Evolutionary conservation across 2,113 vertebrate genomes (phyloP).

Genomic region (Clarias macrocephalus): DNA sequence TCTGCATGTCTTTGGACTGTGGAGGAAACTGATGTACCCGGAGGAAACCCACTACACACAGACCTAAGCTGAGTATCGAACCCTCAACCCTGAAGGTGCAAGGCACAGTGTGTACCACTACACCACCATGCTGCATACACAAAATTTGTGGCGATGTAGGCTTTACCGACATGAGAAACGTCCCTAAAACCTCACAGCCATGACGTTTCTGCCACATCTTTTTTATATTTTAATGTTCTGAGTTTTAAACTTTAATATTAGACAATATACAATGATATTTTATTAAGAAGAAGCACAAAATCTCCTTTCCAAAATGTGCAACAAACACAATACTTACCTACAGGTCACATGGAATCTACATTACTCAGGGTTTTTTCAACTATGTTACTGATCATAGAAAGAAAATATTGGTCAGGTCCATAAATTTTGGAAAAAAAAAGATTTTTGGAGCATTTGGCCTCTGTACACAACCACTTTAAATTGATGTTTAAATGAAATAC

Average conservation of each 20-base stretch:
- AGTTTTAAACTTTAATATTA: neutral
- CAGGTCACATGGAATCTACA: neutral
- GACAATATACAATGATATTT: neutral
- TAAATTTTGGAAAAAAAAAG: no score
- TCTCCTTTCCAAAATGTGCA: neutral
- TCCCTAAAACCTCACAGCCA: neutral
- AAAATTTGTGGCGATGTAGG: neutral
- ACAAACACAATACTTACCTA: neutral
- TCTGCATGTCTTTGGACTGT: no score
- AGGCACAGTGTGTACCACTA: no score
- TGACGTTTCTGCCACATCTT: neutral
- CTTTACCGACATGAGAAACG: neutral
- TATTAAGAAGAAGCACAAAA: neutral
- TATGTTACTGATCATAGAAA: neutral
- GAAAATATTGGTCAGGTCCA: neutral
- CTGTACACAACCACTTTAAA: no score
- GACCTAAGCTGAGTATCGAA: no score
- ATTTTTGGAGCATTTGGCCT: no score
- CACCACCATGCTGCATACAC: no score
- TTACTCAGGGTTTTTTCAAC: neutral
- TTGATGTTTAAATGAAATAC: no score
- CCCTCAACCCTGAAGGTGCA: no score
- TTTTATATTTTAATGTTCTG: neutral
- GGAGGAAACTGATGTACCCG: no score
- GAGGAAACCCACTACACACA: neutral